Conservation (phyloP, 2,888 invertebrate genomes). For the Luperina nickerlii region DNA sequence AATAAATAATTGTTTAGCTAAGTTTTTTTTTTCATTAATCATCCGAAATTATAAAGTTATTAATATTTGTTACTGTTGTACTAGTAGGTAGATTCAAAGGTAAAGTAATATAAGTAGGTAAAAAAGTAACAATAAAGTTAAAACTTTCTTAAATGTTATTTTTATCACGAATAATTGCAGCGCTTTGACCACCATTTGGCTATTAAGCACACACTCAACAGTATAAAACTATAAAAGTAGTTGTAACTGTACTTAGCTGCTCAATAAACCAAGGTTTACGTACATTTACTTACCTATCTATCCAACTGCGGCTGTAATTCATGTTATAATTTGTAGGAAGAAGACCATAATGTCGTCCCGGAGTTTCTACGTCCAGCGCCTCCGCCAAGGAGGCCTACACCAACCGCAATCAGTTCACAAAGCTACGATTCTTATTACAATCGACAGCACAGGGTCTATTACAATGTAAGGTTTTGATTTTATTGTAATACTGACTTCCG, state of each 20-base stretch:
- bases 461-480: slow-evolving; percentile 19
- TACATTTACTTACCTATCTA: too few species aligned
- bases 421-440: background rate
- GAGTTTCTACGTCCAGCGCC: background rate
- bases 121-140: background rate
- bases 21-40: too few species aligned
- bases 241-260: background rate
- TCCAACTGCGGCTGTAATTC: background rate
- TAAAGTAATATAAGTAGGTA: background rate
- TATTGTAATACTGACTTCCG: background rate
- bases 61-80: too few species aligned
- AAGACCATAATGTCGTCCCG: background rate
- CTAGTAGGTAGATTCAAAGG: too few species aligned
- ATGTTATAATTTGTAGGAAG: slow-evolving; percentile 26
- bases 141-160: background rate
- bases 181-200: background rate
- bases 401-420: background rate
- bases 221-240: background rate
- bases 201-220: background rate
- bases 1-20: background rate
- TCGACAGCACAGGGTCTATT: background rate
- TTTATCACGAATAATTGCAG: background rate
- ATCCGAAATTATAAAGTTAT: too few species aligned
- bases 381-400: background rate
- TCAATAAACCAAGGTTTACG: background rate